Percentiles rank a stretch among this genome's conserved stretches.
Evolutionary conservation across 64 coral and sea anemone genomes (phyloP).

Genomic region (Montipora sp.): DNA sequence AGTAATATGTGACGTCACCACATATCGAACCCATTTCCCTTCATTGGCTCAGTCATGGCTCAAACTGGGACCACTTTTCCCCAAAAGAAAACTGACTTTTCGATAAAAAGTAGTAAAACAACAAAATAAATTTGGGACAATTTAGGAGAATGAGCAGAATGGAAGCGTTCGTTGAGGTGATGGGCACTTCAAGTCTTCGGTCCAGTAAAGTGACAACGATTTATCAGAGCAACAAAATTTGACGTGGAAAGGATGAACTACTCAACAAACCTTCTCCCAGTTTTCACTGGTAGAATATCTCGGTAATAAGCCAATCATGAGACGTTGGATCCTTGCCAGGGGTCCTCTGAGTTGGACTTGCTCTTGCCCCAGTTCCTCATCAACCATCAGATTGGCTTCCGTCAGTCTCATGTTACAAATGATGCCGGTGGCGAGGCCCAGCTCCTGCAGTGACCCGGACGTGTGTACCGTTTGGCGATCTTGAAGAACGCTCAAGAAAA

Average conservation of each 20-base stretch:
- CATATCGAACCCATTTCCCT: too few relatives aligned
- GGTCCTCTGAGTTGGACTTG: constrained; percentile 87
- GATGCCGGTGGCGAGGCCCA: constrained; percentile 89
- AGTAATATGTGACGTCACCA: too few relatives aligned
- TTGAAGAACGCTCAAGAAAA: constrained; percentile 94
- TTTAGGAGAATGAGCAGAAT: too few relatives aligned
- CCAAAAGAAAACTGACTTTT: too few relatives aligned
- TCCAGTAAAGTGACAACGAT: too few relatives aligned
- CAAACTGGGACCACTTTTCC: too few relatives aligned
- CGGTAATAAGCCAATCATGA: constrained; percentile 90
- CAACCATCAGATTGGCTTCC: constrained; percentile 57
- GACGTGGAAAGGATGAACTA: not conserved
- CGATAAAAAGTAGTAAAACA: too few relatives aligned
- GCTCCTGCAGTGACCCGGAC: constrained; percentile 86
- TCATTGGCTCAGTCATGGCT: too few relatives aligned
- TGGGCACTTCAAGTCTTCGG: too few relatives aligned
- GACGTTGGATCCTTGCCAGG: constrained; percentile 88
- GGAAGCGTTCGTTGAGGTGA: too few relatives aligned
- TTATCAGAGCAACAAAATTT: too few relatives aligned
- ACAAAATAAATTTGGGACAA: too few relatives aligned
- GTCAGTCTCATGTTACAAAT: constrained; percentile 89
- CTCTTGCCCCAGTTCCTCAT: constrained; percentile 77
- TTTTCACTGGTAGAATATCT: constrained; percentile 85
- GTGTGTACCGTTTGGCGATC: constrained; percentile 74
- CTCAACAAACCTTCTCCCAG: constrained; percentile 80